Evolutionary conservation across 2,113 vertebrate species (phyloP), one percentile per base, ranked within the genome.

Genomic region (Atrichornis clamosus): DNA sequence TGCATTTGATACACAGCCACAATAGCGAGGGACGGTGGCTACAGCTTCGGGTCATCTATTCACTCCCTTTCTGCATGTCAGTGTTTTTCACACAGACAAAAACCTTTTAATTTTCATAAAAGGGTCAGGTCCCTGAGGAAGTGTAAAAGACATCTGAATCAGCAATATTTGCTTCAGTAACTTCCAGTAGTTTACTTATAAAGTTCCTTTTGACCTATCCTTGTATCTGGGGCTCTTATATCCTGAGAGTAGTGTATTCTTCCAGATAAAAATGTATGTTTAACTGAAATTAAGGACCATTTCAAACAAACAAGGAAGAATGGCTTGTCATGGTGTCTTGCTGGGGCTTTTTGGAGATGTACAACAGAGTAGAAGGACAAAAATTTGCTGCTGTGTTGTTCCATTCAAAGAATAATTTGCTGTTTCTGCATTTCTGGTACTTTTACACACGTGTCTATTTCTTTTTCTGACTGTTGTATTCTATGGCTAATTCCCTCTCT

Each of bases 31-130:
- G 58, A 60, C 68, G 30, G 22, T 33, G 58, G 39, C 58, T 87
- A 37, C 52, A 69, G 20, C 28, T 81, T 84, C 6, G 1, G 69
- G 88, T 77, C 50, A 73, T 83, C 70, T 84, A 32, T 84, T 89
- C 23, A 41, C 37, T 78, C 22, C 23, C 13, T 55, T 95, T 89
- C 65, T 91, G 46, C 59, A 63, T 41, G 79, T 39, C 44, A 79
- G 23, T 80, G n/a, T 78, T 95, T 90, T 53, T 42, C 68, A 63
- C 18, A 69, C 7, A 39, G 26, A 42, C 18, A 65, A 72, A 77
- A 76, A 26, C 4, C 35, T 81, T 93, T 93, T 72, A 90, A 81
- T 97, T 96, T 92, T 89, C 74, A 49, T 78, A 67, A 94, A 93
- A 93, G 81, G 55, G 33, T 84, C 82, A 88, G 28, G 55, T 75